Conservation (phyloP, 2,888 invertebrate species). For the Eucera pruinosa region DNA sequence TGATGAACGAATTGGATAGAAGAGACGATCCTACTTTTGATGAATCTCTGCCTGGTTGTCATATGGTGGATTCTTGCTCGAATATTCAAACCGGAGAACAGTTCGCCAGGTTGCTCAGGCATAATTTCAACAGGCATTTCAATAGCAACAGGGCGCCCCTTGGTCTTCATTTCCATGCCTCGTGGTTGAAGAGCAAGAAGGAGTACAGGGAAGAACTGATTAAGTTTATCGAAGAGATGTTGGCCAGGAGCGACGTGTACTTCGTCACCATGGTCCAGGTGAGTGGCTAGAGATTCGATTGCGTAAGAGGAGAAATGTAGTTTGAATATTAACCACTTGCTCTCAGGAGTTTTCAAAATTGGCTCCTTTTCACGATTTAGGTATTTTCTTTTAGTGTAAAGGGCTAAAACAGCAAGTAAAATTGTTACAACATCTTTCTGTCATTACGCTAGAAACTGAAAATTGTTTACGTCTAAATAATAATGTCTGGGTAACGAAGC, state of each 20-base stretch:
- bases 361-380: too few relatives aligned
- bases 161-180: constrained; percentile 96
- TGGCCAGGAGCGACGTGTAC: constrained; percentile 95
- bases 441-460: too few relatives aligned
- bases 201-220: constrained; percentile 96
- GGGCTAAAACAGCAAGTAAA: too few relatives aligned
- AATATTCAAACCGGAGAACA: constrained; percentile 96
- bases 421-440: too few relatives aligned
- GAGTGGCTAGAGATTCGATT: constrained; percentile 40
- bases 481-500: too few relatives aligned
- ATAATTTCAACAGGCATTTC: constrained; percentile 98
- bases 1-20: constrained; percentile 97
- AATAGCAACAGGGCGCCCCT: constrained; percentile 96
- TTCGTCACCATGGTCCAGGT: constrained; percentile 94
- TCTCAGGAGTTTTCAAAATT: too few relatives aligned
- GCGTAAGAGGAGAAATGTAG: too few relatives aligned
- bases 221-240: constrained; percentile 97
- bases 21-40: constrained; percentile 97
- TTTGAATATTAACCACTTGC: too few relatives aligned
- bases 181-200: constrained; percentile 97
- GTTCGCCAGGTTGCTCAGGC: constrained; percentile 94
- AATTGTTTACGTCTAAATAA: too few relatives aligned
- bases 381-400: too few relatives aligned
- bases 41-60: constrained; percentile 96
- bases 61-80: constrained; percentile 97